Evolutionary conservation across 2,888 invertebrate species (phyloP), one percentile per base, ranked within the genome.

Genomic region (Erebia palarica): DNA sequence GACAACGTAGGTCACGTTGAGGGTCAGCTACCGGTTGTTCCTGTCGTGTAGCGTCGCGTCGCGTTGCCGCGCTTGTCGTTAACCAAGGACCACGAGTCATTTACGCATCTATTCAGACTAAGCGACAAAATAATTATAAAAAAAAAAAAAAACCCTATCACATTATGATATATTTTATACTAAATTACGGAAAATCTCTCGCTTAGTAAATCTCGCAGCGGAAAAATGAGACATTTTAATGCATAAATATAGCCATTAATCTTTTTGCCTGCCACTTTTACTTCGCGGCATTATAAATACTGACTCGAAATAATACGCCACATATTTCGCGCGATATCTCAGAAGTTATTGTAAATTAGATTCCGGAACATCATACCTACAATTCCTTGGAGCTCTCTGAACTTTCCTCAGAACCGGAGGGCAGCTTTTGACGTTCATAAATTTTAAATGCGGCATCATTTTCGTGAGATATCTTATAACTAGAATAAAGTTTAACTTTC

Each of bases 371-470:
- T 73, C 73, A 76, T 73, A 75, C 75, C 74, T 74, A 75, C 69
- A 69, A 69, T 74, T 75, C 75, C 72, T 75, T 68, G 71, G 63
- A 73, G 69, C 71, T 75, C 68, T 66, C 65, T 70, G 71, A 77
- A 77, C 70, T 75, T 76, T 44, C 68, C 70, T 61, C 68, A 64
- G 68, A 70, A 73, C 68, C 68, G 67, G 53, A 59, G 69, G 72
- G 75, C 73, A 73, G 71, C 73, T 77, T 72, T 75, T 75, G 75
- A 75, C 74, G 75, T 75, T 75, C 76, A 76, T 76, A 76, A 76
- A 75, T 75, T 75, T 75, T 73, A 75, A 75, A 76, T 73, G 73
- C 74, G 72, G 69, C 70, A 71, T 75, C 74, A 69, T 71, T 73
- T 73, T 69, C 71, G 65, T 70, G 63, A 72, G 69, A 69, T 68